A percentile compares a stretch with the other conserved stretches of the same genome.
These are phyloP conservation scores for Stichopus chloronotus DNA, from an alignment of 35 echinoderm and acorn worm genomes.

Conservation along the genomic window DNA sequence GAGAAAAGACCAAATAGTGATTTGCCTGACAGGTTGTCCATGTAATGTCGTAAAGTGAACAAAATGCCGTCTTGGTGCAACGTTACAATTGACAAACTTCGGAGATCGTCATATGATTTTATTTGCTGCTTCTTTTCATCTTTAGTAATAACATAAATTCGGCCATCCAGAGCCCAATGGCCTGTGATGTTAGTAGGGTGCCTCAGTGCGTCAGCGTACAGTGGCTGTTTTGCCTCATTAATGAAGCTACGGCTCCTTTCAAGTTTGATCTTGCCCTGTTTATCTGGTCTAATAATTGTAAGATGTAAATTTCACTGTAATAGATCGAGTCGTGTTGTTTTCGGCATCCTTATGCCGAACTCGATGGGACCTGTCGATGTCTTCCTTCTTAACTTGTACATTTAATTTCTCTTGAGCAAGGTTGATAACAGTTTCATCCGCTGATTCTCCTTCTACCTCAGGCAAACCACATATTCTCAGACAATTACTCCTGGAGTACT, in stretches of 20 bases:
- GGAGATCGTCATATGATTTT: too few relatives aligned
- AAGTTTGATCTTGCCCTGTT: background rate
- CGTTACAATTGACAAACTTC: too few relatives aligned
- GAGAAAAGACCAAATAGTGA: too few relatives aligned
- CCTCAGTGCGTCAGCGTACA: background rate
- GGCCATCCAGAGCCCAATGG: too few relatives aligned
- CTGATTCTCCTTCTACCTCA: background rate
- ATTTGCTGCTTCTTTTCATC: too few relatives aligned
- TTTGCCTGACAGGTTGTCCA: too few relatives aligned
- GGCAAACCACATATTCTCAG: background rate
- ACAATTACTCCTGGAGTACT: background rate
- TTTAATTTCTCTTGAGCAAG: background rate
- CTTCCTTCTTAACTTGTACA: background rate
- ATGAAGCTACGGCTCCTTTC: background rate
- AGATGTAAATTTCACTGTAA: background rate
- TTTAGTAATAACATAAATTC: too few relatives aligned
- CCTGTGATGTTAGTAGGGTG: background rate
- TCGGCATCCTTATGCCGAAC: background rate
- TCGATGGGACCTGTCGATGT: background rate
- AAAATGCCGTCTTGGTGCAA: too few relatives aligned
- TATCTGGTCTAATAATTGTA: background rate
- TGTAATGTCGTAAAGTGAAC: too few relatives aligned
- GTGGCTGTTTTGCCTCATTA: background rate
- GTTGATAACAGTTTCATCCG: background rate
- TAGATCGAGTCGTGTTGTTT: background rate